Evolutionary conservation across 2,888 invertebrate genomes (phyloP), one percentile per base, ranked within the genome.

Genomic region (Cepaea hortensis): DNA sequence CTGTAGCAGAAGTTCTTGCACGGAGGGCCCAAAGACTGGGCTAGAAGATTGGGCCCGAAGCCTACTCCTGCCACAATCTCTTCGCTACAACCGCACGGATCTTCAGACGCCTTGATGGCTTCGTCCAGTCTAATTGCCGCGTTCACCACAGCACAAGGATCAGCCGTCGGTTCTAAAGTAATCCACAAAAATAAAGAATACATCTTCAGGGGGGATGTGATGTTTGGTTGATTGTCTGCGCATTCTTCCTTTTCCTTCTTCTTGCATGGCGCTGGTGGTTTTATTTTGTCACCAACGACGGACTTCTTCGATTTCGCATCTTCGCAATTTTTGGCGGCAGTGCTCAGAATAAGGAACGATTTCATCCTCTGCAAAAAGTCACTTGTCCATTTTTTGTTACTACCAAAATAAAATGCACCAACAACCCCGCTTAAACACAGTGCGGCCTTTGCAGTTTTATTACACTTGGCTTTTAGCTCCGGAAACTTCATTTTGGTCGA

Each of bases 51-150:
- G 9, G 87, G 89, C 2, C 89, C 89, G 68, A 89, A 89, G 18
- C 89, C 89, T 0, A 89, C 87, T 6, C 88, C 89, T 6, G 89
- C 89, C 1, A 87, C 15, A 23, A 89, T 75, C 23, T 88, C 85
- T 3, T 84, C 84, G 15, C 73, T 75, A 35, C 55, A 65, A 2
- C 76, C 72, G 55, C 84, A 84, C 5, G 73, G 48, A n/a, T 84
- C 73, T 48, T 81, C 84, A 5, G 80, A 7, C 7, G 72, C 81
- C 20, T 84, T 84, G 48, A 84, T 80, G 3, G 84, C 84, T 11
- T 80, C 76, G 3, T 87, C 84, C 4, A 87, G 20, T 11, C 80
- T 55, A 75, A 79, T 76, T 0, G 84, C 87, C 5, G 81, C 83
- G 15, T 46, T 72, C 18, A 46, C 73, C 2, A 84, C 79, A 5